A percentile compares a stretch with the other conserved stretches of the same genome.
Evolutionary conservation across 2,797 vertebrate species (phyloP).

Genomic region (Chanos chanos): DNA sequence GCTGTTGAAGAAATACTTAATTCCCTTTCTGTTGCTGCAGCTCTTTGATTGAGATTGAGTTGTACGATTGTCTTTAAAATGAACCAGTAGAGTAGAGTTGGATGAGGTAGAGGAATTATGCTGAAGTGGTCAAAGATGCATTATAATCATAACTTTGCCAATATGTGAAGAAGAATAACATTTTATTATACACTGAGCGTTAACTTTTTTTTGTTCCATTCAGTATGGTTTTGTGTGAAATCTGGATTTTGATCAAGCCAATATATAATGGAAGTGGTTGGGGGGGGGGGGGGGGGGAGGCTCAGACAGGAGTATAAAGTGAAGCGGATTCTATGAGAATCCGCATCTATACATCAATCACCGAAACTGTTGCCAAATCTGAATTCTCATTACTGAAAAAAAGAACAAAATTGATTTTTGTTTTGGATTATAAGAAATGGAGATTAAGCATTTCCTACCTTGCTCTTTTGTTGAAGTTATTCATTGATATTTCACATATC

Average conservation of each 20-base stretch:
- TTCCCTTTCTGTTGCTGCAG: constrained; percentile 29
- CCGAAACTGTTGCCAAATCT: constrained; percentile 8
- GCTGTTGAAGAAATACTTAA: constrained; percentile 46
- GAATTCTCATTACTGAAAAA: constrained; percentile 1
- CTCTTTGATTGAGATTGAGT: constrained; percentile 29
- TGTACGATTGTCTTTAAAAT: constrained; percentile 19
- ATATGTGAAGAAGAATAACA: constrained; percentile 20
- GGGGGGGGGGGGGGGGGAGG: too few relatives aligned
- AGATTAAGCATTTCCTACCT: constrained; percentile 2
- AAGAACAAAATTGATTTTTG: background rate
- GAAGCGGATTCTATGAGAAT: too few relatives aligned
- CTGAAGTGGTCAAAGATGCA: constrained; percentile 15
- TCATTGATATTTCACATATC: constrained; percentile 4
- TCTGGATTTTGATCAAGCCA: background rate
- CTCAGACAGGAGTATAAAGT: too few relatives aligned
- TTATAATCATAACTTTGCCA: constrained; percentile 10
- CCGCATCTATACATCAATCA: background rate
- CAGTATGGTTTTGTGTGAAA: background rate
- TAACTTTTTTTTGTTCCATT: background rate
- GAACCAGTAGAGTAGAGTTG: constrained; percentile 7
- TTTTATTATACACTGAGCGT: too few relatives aligned
- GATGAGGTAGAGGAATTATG: constrained; percentile 24
- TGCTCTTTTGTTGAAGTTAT: background rate
- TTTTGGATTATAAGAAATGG: too few relatives aligned
- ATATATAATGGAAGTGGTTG: too few relatives aligned